Percentiles rank a stretch among this genome's conserved stretches.
phyloP scores from a whole-genome alignment of 1,140 invertebrate species.

The Drusus annulatus region DNA sequence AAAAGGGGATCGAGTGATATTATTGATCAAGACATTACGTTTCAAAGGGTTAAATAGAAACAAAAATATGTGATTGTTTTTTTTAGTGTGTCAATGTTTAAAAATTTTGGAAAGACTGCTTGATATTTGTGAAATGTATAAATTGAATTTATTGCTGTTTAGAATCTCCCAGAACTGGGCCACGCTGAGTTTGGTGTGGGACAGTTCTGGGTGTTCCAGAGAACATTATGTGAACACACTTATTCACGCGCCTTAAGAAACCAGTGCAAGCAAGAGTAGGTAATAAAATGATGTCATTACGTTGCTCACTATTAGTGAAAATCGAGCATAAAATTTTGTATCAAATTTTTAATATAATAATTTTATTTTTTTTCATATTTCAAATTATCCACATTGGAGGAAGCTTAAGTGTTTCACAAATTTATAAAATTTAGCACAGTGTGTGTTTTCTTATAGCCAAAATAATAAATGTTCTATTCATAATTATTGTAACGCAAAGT shows the following conservation, averaged over 20 bases:
- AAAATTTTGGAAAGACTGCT: background rate
- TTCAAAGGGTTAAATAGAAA: too few species aligned
- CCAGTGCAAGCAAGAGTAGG: constrained; percentile 7
- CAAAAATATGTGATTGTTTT: too few species aligned
- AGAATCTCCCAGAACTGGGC: too few species aligned
- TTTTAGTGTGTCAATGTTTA: background rate
- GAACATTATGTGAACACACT: constrained; percentile 18
- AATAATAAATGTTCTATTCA: constrained; percentile 42
- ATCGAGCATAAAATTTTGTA: constrained; percentile 20
- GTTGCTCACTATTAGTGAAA: constrained; percentile 36
- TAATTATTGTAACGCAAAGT: constrained; percentile 35
- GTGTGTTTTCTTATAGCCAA: constrained; percentile 45
- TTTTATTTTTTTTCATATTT: constrained; percentile 20
- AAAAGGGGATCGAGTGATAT: too few species aligned
- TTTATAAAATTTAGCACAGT: constrained; percentile 44
- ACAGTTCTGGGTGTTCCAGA: background rate
- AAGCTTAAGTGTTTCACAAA: constrained; percentile 37
- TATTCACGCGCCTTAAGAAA: constrained; percentile 23
- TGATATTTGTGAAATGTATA: too few species aligned
- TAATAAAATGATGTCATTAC: constrained; percentile 30
- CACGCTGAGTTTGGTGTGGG: too few species aligned
- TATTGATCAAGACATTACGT: too few species aligned
- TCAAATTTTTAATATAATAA: constrained; percentile 31
- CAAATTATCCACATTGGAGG: constrained; percentile 19
- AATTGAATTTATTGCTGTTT: too few species aligned